Percentiles rank a stretch among this genome's conserved stretches.
Conservation (phyloP, 2,113 vertebrate species). For the Pantherophis guttatus region DNA sequence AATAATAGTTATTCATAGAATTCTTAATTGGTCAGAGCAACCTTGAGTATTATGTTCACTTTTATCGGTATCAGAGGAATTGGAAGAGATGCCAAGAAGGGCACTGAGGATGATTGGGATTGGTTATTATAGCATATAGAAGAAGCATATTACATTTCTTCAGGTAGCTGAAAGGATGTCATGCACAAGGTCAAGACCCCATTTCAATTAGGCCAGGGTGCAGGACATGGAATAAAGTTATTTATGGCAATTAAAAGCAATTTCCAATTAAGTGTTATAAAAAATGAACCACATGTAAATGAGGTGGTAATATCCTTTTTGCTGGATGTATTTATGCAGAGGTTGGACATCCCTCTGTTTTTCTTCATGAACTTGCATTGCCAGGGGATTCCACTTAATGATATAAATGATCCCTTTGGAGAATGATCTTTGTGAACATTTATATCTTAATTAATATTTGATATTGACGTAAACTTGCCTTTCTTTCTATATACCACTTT, state of each 20-base stretch:
- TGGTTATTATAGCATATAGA: neutral
- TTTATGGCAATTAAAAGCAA: neutral
- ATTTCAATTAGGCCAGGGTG: neutral
- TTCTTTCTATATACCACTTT: neutral
- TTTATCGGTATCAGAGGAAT: neutral
- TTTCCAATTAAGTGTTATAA: neutral
- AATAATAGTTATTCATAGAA: neutral
- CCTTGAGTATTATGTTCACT: neutral
- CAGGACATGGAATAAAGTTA: neutral
- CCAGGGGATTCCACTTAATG: neutral
- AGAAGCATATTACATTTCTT: neutral
- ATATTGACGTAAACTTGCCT: neutral
- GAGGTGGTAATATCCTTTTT: neutral
- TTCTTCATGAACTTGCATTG: neutral
- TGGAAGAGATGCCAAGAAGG: neutral
- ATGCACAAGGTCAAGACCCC: neutral
- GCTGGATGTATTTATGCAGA: neutral
- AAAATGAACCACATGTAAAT: neutral
- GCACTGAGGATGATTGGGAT: neutral
- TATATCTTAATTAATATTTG: neutral
- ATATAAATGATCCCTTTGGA: neutral
- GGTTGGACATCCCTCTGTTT: neutral
- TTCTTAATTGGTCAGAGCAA: neutral
- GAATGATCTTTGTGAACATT: neutral
- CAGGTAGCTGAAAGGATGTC: neutral